These are phyloP conservation scores for Hippocampus kuda DNA, from an alignment of 2,797 vertebrate species.

Conservation along the genomic window DNA sequence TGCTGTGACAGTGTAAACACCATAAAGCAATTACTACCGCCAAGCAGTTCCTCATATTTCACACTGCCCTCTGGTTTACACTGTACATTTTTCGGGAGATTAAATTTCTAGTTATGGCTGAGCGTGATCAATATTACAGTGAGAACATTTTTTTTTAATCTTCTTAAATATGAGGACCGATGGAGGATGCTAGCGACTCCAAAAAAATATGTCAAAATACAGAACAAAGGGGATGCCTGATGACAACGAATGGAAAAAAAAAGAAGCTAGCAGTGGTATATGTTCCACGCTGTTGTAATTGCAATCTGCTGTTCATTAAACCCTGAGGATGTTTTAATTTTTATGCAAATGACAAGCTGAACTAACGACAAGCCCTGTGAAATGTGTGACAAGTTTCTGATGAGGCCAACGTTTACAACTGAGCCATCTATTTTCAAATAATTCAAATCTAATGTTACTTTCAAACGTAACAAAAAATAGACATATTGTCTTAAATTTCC, in stretches of 20 bases:
- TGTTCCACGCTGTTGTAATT: not conserved
- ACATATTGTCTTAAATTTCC: too few species aligned
- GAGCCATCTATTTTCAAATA: not conserved
- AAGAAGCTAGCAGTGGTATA: not conserved
- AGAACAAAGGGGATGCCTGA: constrained; percentile 43
- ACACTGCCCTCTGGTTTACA: not conserved
- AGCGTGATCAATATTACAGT: constrained; percentile 3
- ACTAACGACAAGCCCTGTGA: not conserved
- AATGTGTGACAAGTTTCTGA: not conserved
- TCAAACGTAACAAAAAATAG: not conserved
- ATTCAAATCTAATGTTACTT: not conserved
- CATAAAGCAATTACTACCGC: not conserved
- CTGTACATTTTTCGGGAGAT: not conserved
- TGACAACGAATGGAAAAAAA: constrained; percentile 33
- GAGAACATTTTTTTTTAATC: not conserved
- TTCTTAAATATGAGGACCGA: not conserved
- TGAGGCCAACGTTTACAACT: not conserved
- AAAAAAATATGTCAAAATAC: constrained; percentile 18
- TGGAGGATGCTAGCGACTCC: not conserved
- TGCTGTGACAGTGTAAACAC: not conserved
- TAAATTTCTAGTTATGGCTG: not conserved
- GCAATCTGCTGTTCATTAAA: constrained; percentile 2
- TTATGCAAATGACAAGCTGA: not conserved
- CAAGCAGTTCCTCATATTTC: not conserved
- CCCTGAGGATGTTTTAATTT: not conserved